Evolutionary conservation across 30 jellyfish, hydroid and myxozoan genomes (phyloP), one percentile per base, ranked within the genome.

Genomic region (Nemopilema nomurai): DNA sequence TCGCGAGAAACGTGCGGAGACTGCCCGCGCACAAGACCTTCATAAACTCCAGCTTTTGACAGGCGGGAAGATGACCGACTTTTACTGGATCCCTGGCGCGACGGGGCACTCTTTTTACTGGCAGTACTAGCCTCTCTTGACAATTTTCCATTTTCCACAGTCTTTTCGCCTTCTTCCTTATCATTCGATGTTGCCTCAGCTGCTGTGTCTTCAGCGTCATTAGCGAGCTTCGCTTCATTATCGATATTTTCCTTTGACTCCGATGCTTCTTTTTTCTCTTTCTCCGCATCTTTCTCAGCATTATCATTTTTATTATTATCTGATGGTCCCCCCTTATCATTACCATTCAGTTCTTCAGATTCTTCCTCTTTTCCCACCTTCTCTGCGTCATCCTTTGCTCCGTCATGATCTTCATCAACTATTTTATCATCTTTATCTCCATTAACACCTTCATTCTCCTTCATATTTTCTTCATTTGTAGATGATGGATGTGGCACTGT

Each of bases 321-420:
- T 24, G 31, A 18, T 50, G 16, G 31, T 49, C 25, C n/a, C 4
- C 4, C 51, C 27, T 76, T 70, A 23, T 25, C 85, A 20, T 16
- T 64, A 23, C 18, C 29, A 29, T 7, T 31, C 31, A n/a, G 30
- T 7, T 28, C 71, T 22, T 28, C 83, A 17, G 28, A 27, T 6
- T 27, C 30, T 30, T 28, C 88, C 63, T 79, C 88, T 28, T 62
- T 19, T 20, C 50, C 80, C 27, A 28, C 89, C 24, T 79, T 24
- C 18, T 79, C 73, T 18, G 49, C 85, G n/a, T 18, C 53, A 16
- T 75, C 85, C 13, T 13, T 19, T 32, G 32, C 25, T 41, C 25
- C 74, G 18, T 75, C 53, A 18, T 50, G 32, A 75, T 33, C 16
- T 21, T 33, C 82, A 71, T 29, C 67, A 16, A 0, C 67, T 52